A percentile compares a stretch with the other conserved stretches of the same genome.
These are phyloP conservation scores for Pionites leucogaster DNA, from an alignment of 2,113 vertebrate genomes.

Conservation along the genomic window DNA sequence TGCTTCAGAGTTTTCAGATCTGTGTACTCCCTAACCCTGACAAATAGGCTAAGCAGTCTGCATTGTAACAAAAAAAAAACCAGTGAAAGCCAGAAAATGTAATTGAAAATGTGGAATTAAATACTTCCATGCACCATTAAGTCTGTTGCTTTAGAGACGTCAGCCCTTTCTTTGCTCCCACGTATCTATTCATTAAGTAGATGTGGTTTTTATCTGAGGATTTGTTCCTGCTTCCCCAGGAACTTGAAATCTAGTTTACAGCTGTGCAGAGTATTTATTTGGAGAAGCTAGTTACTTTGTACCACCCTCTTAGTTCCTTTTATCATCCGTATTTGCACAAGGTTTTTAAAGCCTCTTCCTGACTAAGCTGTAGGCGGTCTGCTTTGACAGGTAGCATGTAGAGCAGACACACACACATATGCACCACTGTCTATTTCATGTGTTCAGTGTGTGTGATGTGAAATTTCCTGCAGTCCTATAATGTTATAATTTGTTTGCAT, in stretches of 20 bases:
- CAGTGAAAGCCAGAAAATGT: background rate
- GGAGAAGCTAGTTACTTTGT: conserved; percentile 28
- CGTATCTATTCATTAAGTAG: conserved; percentile 17
- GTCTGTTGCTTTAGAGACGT: conserved; percentile 33
- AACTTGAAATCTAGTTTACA: background rate
- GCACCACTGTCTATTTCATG: background rate
- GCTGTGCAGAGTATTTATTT: conserved; percentile 29
- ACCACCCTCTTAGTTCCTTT: conserved; percentile 23
- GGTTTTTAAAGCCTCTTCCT: conserved; percentile 11
- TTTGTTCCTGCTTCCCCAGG: conserved; percentile 22
- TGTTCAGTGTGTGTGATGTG: background rate
- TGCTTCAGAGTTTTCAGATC: background rate
- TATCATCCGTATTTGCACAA: background rate
- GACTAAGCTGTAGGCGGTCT: background rate
- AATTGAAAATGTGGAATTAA: conserved; percentile 28
- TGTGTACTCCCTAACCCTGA: background rate
- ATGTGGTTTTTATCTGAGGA: background rate
- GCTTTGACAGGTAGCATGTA: background rate
- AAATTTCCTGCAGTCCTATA: background rate
- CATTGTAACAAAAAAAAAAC: background rate
- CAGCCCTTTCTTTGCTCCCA: conserved; percentile 24
- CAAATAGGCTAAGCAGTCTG: background rate
- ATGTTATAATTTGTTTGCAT: background rate
- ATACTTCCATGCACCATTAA: conserved; percentile 5
- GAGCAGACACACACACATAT: background rate